Percentiles rank a stretch among this genome's conserved stretches.
phyloP scores from a whole-genome alignment of 2,113 vertebrate species.

The Chaetorhynchus papuensis region DNA sequence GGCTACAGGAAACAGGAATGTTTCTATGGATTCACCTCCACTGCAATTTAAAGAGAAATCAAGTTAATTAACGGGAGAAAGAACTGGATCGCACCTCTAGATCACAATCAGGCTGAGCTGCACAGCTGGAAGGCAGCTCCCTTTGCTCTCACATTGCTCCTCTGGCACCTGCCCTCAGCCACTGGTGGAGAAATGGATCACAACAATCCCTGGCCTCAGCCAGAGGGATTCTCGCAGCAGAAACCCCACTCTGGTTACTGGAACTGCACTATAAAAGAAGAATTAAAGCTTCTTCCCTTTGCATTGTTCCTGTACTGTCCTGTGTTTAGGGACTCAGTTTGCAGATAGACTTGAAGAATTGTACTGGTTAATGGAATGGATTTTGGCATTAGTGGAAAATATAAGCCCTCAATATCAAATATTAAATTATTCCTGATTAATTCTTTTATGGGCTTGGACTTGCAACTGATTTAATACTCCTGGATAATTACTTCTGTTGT shows the following conservation, averaged over 20 bases:
- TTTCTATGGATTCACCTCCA: background rate
- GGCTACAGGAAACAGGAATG: background rate
- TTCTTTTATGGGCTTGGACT: slow-evolving; percentile 58
- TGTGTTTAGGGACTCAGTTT: background rate
- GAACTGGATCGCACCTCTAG: background rate
- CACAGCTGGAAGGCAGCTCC: background rate
- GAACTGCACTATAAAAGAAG: background rate
- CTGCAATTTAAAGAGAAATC: background rate
- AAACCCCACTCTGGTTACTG: background rate
- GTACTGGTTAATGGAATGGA: slow-evolving; percentile 60
- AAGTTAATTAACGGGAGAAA: background rate
- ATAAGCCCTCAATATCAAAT: slow-evolving; percentile 60
- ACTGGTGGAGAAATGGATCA: background rate
- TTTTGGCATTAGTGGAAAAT: slow-evolving; percentile 50
- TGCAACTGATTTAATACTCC: slow-evolving; percentile 50
- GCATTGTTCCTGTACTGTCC: background rate
- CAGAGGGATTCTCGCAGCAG: background rate
- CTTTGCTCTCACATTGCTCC: background rate
- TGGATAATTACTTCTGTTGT: slow-evolving; percentile 63
- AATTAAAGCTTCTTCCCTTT: background rate
- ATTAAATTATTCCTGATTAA: slow-evolving; percentile 71
- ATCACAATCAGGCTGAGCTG: background rate
- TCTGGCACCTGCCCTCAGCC: background rate
- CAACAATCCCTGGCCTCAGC: background rate
- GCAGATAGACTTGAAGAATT: slow-evolving; percentile 40